These are phyloP conservation scores for Homarus americanus DNA, from an alignment of 1,140 invertebrate species.

Conservation along the genomic window DNA sequence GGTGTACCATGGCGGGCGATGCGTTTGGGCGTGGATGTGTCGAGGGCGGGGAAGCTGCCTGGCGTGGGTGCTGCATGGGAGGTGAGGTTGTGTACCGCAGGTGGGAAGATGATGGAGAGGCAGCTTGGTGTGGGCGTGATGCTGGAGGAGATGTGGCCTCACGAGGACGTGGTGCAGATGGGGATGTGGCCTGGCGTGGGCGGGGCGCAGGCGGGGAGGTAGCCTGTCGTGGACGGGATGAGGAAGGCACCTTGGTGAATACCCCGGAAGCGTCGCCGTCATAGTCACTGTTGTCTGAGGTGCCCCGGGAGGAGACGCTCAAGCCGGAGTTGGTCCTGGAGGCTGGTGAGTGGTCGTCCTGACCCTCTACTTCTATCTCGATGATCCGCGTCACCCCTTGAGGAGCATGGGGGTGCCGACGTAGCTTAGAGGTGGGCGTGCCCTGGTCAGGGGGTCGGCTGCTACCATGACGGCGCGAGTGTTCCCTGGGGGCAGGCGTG, in stretches of 20 bases:
- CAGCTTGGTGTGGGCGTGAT: neutral
- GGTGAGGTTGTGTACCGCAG: neutral
- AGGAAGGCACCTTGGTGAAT: conserved; percentile 6
- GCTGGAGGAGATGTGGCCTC: neutral
- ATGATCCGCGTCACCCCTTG: conserved; percentile 26
- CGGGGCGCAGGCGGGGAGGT: conserved; percentile 3
- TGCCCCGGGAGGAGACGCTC: conserved; percentile 36
- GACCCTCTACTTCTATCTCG: conserved; percentile 28
- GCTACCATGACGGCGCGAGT: conserved; percentile 26
- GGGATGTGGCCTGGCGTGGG: neutral
- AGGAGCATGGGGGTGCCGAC: conserved; percentile 11
- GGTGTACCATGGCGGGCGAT: neutral
- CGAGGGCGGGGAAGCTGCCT: neutral
- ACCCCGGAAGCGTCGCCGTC: neutral
- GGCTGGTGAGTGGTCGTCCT: conserved; percentile 20
- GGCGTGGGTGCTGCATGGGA: neutral
- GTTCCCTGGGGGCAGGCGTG: conserved; percentile 37
- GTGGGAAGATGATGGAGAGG: neutral
- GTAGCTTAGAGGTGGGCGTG: conserved; percentile 5
- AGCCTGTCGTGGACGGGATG: conserved; percentile 4
- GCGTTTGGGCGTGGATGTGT: neutral
- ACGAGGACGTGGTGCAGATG: neutral
- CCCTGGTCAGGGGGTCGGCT: conserved; percentile 38
- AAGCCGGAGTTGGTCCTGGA: conserved; percentile 40
- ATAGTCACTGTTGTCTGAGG: conserved; percentile 36